These are phyloP conservation scores for Galeopsomyia nigrocyanea DNA, from an alignment of 2,888 invertebrate genomes.

Conservation along the genomic window DNA sequence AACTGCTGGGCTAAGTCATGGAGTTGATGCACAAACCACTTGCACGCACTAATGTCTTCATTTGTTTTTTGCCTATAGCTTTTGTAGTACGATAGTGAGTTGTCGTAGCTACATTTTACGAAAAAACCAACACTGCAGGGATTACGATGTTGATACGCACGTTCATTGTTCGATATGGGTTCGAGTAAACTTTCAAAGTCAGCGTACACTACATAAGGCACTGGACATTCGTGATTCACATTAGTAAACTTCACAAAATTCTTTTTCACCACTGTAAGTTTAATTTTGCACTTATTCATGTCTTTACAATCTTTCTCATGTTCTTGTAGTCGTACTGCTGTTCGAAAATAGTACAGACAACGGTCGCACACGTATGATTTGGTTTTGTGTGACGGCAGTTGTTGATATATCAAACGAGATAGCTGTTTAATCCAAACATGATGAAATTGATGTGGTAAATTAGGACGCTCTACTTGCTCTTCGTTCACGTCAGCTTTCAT, in stretches of 20 bases:
- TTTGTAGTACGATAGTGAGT: background rate
- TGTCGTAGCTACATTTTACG: too few relatives aligned
- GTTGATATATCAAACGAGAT: background rate
- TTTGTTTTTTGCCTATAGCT: background rate
- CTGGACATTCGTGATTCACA: slow-evolving; percentile 16
- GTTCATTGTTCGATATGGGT: too few relatives aligned
- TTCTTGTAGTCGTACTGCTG: background rate
- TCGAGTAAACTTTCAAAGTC: slow-evolving; percentile 12
- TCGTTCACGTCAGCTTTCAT: background rate
- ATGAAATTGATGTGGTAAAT: background rate
- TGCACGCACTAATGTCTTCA: too few relatives aligned
- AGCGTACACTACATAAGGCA: slow-evolving; percentile 28
- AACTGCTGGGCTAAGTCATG: too few relatives aligned
- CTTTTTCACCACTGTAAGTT: slow-evolving; percentile 3
- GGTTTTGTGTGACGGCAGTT: background rate
- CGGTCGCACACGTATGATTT: slow-evolving; percentile 18
- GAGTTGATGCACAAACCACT: too few relatives aligned
- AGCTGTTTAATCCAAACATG: slow-evolving; percentile 11
- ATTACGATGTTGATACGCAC: too few relatives aligned
- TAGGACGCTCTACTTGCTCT: too few relatives aligned
- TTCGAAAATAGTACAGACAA: slow-evolving; percentile 16
- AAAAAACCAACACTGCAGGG: too few relatives aligned
- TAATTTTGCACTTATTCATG: slow-evolving; percentile 7
- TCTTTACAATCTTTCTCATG: background rate
- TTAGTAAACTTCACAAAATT: slow-evolving; percentile 28